Evolutionary conservation across 2,888 invertebrate species (phyloP).

Genomic region (Drosophila pullipes): DNA sequence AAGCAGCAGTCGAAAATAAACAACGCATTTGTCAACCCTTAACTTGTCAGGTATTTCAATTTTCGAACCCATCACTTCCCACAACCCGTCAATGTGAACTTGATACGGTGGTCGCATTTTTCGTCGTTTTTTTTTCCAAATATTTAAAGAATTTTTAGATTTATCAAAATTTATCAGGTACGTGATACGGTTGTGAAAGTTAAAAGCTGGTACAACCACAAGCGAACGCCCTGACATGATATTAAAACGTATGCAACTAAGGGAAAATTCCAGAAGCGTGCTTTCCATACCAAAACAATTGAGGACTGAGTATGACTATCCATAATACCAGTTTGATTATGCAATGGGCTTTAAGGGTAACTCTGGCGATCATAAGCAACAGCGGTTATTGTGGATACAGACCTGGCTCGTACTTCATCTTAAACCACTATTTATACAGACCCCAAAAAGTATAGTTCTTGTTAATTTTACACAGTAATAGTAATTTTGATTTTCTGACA

Average conservation of each 20-base stretch:
- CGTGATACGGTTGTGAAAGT: constrained; percentile 10
- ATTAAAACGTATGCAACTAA: not conserved
- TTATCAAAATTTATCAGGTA: not conserved
- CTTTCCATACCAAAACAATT: constrained; percentile 5
- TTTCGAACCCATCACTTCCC: constrained; percentile 90
- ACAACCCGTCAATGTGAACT: constrained; percentile 46
- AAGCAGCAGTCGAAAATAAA: constrained; percentile 86
- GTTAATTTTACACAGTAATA: constrained; percentile 94
- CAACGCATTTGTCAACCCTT: constrained; percentile 77
- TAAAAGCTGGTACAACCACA: constrained; percentile 15
- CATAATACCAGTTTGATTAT: not conserved
- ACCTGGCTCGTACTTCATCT: too few species aligned
- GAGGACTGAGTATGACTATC: constrained; percentile 9
- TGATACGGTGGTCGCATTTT: constrained; percentile 79
- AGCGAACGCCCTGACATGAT: constrained; percentile 5
- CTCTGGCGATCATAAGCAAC: constrained; percentile 6
- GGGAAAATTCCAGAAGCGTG: not conserved
- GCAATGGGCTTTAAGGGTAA: constrained; percentile 6
- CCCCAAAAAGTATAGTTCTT: constrained; percentile 88
- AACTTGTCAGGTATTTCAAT: constrained; percentile 94
- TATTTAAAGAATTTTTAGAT: not conserved
- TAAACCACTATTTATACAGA: constrained; percentile 20
- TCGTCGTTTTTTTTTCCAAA: not conserved
- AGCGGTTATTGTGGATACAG: constrained; percentile 5
- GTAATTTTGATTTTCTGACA: constrained; percentile 88